Evolutionary conservation across 37 sponge, comb jelly and placozoan species (phyloP), one percentile per base, ranked within the genome.

Genomic region (Ephydatia muelleri): DNA sequence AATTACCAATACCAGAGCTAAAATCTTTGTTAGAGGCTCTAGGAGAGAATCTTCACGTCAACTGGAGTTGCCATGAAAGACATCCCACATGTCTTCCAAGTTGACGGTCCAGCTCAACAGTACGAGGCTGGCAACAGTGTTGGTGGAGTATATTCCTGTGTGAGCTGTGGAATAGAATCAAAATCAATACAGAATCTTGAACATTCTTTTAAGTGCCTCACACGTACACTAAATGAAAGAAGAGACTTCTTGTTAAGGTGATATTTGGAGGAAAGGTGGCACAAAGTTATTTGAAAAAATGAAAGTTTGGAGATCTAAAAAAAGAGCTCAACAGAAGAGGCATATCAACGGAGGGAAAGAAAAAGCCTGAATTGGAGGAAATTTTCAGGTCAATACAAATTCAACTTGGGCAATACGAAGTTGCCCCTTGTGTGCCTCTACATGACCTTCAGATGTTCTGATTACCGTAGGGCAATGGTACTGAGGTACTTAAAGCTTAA

Each of bases 61-160:
- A 33, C 22, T 23, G 75, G 83, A 22, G 40, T 73, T 34, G 29
- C 39, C 5, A 39, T 83, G 14, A 36, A 28, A 19, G 83, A 83
- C 65, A 73, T 39, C n/a, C 2, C 48, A 21, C 31, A 66, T n/a
- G 73, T 57, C 38, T 84, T 84, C 77, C 78, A 84, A 9, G 70
- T 68, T 0, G 85, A 84, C 85, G 33, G 49, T 5, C 77, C 85
- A 38, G 77, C 85, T 27, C 49, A 48, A 37, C 68, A 76, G 30
- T 84, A 73, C 38, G 70, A 84, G 38, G 77, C 85, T 71, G 85
- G 78, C 29, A 35, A 74, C 40, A 67, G 43, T 21, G n/a, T 67
- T 68, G 85, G 85, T 37, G 85, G 85, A 25, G 37, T 77, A 26
- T 77, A 77, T 77, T 48, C 77, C n/a, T 84, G 85, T 40, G 69